Evolutionary conservation across 2,888 invertebrate genomes (phyloP), one percentile per base, ranked within the genome.

Genomic region (Eupithecia subfuscata): DNA sequence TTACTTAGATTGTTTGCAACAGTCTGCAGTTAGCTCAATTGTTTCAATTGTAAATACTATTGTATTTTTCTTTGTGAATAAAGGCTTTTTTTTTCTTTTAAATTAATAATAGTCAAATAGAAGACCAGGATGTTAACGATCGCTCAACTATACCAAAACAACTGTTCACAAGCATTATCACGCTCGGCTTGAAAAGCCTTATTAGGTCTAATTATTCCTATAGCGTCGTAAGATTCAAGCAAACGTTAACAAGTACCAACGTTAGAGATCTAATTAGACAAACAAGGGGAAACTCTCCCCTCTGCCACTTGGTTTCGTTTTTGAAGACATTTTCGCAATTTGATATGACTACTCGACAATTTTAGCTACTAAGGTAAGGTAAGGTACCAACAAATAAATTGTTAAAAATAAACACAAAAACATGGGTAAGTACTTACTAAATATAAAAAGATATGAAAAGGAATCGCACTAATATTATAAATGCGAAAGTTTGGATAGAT

Each of bases 261-360:
- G 79, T 76, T 79, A 79, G 76, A 80, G 76, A 80, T 75, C 80
- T 80, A 81, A 81, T 81, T 80, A 81, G 77, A 78, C 77, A 80
- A 79, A 79, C 78, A 80, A 78, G 76, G 80, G 77, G 48, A 16
- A 67, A 25, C 45, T 74, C 69, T 70, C 71, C 71, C 73, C 69
- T 71, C 37, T 48, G 75, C 77, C 72, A 71, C 74, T 76, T 75
- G 64, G 69, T 64, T 52, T 69, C 22, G 34, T n/a, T 73, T 70
- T 68, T 67, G 64, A 71, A 74, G 76, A 69, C 74, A 69, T 76
- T 74, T 74, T 43, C 37, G n/a, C 8, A 43, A 69, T 69, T 72
- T 71, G 45, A 71, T 69, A 69, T 69, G 60, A 16, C 25, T 68
- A 43, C 68, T 64, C 64, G 64, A 64, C 64, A 12, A 34, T 56